These are phyloP conservation scores for Litoditis marina DNA, from an alignment of 2,888 invertebrate species.

Conservation along the genomic window DNA sequence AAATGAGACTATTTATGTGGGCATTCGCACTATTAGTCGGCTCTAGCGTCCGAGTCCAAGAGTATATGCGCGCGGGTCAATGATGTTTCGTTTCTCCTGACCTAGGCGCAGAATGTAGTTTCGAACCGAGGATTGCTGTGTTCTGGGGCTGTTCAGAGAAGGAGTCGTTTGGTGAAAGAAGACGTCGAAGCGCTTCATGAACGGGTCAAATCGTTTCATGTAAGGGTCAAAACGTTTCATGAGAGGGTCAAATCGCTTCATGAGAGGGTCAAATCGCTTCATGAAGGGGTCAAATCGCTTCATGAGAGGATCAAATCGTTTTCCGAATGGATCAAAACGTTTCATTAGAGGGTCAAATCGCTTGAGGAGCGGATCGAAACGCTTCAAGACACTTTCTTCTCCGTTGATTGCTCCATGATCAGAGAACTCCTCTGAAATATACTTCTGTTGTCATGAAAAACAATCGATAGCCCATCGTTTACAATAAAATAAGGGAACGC, in stretches of 20 bases:
- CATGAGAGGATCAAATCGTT: constrained; percentile 12
- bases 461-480: too few species aligned
- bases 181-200: constrained; percentile 23
- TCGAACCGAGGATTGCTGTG: constrained; percentile 5
- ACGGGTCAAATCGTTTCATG: constrained; percentile 23
- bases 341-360: constrained; percentile 18
- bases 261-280: constrained; percentile 8
- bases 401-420: too few species aligned
- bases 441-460: too few species aligned
- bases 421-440: too few species aligned
- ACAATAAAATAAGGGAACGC: too few species aligned
- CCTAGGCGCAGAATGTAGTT: constrained; percentile 6
- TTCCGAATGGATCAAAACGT: constrained; percentile 20
- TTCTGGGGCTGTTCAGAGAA: neutral
- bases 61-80: constrained; percentile 24
- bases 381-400: constrained; percentile 11
- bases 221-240: constrained; percentile 24
- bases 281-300: constrained; percentile 11
- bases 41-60: constrained; percentile 19
- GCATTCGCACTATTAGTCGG: too few species aligned
- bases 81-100: constrained; percentile 22
- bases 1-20: too few species aligned
- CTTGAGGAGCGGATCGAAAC: constrained; percentile 22
- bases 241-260: constrained; percentile 24
- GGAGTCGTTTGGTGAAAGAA: neutral